phyloP scores from a whole-genome alignment of 2,888 invertebrate species.

The Catonia carolina region DNA sequence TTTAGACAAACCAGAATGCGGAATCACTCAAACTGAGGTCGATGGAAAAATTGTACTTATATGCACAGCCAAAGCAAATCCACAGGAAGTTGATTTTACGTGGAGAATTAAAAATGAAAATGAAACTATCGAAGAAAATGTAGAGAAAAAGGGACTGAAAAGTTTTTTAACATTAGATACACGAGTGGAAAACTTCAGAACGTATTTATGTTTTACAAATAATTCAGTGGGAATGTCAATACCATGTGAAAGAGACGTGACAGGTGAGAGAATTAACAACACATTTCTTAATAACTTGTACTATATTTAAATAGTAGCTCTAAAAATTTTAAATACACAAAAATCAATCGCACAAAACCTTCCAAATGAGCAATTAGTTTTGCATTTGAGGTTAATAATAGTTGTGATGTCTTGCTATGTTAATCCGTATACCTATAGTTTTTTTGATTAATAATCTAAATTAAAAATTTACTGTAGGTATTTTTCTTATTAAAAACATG shows the following conservation, averaged over 20 bases:
- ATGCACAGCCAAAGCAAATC: constrained; percentile 77
- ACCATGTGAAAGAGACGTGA: constrained; percentile 49
- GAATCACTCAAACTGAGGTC: constrained; percentile 63
- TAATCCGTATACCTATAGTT: no score
- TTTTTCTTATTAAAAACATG: no score
- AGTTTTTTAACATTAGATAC: constrained; percentile 59
- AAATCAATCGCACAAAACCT: no score
- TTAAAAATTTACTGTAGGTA: no score
- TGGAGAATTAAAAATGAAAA: constrained; percentile 83
- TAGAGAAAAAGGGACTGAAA: constrained; percentile 47
- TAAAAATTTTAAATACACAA: no score
- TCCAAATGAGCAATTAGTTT: no score
- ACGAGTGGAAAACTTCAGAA: constrained; percentile 57
- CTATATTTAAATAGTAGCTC: no score
- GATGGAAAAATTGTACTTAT: constrained; percentile 69
- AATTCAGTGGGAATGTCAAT: constrained; percentile 66
- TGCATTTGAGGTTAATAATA: no score
- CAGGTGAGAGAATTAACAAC: constrained; percentile 42
- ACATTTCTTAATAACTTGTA: no score
- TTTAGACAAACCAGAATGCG: constrained; percentile 77
- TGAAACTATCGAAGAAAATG: constrained; percentile 60
- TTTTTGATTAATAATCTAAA: no score
- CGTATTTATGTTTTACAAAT: constrained; percentile 78
- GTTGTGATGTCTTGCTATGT: no score
- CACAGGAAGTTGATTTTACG: constrained; percentile 65